These are phyloP conservation scores for Diachasma alloeum DNA, from an alignment of 1,140 invertebrate species.

Conservation along the genomic window DNA sequence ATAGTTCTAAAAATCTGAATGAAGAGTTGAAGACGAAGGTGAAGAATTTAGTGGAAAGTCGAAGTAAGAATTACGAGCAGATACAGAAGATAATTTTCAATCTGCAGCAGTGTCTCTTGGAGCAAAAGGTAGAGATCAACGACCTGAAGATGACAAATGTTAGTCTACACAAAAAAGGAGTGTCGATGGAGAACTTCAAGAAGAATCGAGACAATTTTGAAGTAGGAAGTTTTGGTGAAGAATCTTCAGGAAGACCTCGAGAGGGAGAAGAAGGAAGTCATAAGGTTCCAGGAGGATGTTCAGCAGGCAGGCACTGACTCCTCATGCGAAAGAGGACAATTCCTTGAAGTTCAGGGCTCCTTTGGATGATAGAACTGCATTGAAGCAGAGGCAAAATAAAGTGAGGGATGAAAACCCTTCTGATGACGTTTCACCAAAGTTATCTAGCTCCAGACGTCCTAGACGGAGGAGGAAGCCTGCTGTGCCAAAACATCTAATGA, in stretches of 20 bases:
- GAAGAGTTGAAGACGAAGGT: neutral
- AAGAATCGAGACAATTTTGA: slow-evolving; percentile 47
- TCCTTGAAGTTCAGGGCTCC: slow-evolving; percentile 4
- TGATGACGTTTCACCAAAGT: slow-evolving; percentile 38
- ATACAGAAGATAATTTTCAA: neutral
- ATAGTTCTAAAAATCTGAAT: slow-evolving; percentile 2
- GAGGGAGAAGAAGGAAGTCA: slow-evolving; percentile 43
- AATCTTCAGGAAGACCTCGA: slow-evolving; percentile 43
- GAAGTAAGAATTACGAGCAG: neutral
- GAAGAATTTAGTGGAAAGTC: neutral
- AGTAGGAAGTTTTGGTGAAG: slow-evolving; percentile 51
- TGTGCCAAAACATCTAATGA: neutral
- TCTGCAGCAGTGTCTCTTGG: neutral
- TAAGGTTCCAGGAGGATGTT: slow-evolving; percentile 41
- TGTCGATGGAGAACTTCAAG: slow-evolving; percentile 49
- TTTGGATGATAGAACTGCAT: neutral
- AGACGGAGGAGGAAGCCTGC: slow-evolving; percentile 22
- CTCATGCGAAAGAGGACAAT: slow-evolving; percentile 25
- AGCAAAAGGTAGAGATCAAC: neutral
- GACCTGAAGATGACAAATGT: neutral
- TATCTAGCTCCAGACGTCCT: neutral
- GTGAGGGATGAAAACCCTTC: slow-evolving; percentile 35
- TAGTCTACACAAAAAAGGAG: slow-evolving; percentile 29
- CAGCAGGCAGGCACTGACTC: slow-evolving; percentile 26
- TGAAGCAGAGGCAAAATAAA: slow-evolving; percentile 23